phyloP scores from a whole-genome alignment of 1,140 invertebrate species.

The Sitobion miscanthi region DNA sequence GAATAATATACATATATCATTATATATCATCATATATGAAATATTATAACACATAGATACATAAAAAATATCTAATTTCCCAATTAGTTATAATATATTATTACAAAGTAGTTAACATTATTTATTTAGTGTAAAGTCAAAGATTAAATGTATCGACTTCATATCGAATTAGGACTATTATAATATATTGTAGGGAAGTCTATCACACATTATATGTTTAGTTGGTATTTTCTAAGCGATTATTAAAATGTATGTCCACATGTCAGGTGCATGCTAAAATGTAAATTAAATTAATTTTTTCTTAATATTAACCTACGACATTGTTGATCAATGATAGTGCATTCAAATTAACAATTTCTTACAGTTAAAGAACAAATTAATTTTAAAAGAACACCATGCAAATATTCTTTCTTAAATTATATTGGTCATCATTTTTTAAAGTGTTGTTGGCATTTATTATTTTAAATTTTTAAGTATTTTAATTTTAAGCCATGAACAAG shows the following conservation, averaged over 20 bases:
- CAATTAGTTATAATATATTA: background rate
- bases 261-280: background rate
- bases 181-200: background rate
- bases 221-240: background rate
- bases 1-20: too few relatives aligned
- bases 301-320: conserved; percentile 19
- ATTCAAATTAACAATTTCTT: background rate
- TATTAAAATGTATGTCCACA: background rate
- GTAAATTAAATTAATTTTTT: conserved; percentile 14
- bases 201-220: background rate
- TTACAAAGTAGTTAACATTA: background rate
- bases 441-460: background rate
- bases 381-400: background rate
- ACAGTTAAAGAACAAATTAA: background rate
- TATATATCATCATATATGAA: background rate
- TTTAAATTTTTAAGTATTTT: background rate
- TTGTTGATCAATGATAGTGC: background rate
- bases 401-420: background rate
- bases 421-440: background rate
- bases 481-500: background rate
- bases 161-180: background rate
- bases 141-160: background rate
- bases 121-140: background rate
- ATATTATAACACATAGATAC: background rate
- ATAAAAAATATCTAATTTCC: background rate